Base-by-base conservation (phyloP, 2,888 invertebrate genomes). In the Oscheius sp. region DNA sequence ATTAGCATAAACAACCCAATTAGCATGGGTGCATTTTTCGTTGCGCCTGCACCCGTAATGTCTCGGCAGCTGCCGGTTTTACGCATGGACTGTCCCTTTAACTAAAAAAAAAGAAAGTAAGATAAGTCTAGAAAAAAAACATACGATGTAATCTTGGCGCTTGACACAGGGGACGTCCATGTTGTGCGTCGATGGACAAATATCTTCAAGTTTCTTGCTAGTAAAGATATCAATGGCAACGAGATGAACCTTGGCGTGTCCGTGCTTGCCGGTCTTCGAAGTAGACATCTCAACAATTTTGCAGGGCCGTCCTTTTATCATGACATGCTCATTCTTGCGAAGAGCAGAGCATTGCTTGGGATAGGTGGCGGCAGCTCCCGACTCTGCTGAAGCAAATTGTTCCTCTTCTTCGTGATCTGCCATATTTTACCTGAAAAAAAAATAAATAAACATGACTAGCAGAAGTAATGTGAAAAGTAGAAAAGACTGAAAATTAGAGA, bases 241-340 rank as follows among this genome's bases (percentile, higher is more conserved):
- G 91, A 96, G 91, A 91, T 96, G 95, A 87, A 98, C 91, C 92
- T 99, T 99, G 89, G 99, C 99, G 91, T 99, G 98, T 86, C 98
- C 99, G 91, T 99, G 99, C 91, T 99, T 99, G 88, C 99, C 99
- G 72, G 99, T 99, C 92, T 99, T 99, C 63, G 98, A 98, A 87
- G 99, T 99, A 84, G 96, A 96, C 98, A 99, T 99, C 91, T 98
- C 98, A 81, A 98, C 97, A 89, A 99, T 97, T 92, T 99, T 99
- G 92, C 98, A 99, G 77, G 99, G 97, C 89, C 96, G 94, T 81
- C 93, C 89, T 91, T 99, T 99, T 87, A 99, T 92, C 94, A 97
- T 95, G 85, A 98, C 98, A 90, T 95, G 95, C 88, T 98, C 98
- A 91, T 97, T 97, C 92, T 99, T 99, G 91, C 98, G 95, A 89